Evolutionary conservation across 1,140 invertebrate genomes (phyloP), one percentile per base, ranked within the genome.

Genomic region (Bombus breviceps): DNA sequence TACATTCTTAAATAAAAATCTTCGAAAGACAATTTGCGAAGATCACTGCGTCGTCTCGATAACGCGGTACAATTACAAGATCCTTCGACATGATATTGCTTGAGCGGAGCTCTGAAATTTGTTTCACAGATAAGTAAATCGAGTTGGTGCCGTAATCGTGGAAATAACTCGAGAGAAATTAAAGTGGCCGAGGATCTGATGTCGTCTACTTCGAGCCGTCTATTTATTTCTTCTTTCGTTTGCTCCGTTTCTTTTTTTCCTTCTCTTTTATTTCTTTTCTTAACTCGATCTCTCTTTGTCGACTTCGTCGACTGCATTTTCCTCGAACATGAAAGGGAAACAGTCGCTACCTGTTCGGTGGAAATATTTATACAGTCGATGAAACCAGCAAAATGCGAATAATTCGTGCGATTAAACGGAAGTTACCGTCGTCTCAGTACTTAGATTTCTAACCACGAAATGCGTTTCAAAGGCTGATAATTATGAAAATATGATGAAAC

Each of bases 81-180:
- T 79, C 37, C 32, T 28, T 8, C 6, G 22, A 28, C n/a, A 37
- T 25, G 47, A 25, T 32, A 47, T 79, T 37, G 18, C 10, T 15
- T 12, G 2, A 15, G 1, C 32, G 41, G 1, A 18, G 32, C 4
- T 1, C 9, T 66, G 32, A 66, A 78, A 66, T 66, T 18, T n/a
- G 39, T 64, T 68, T 79, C 64, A 68, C 32, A 37, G 68, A 79
- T 37, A 68, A 37, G 77, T 8, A 79, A 79, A 79, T 47, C 25
- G 64, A 79, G 64, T 68, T 53, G 9, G 62, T 13, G 64, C 32
- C 41, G 34, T 79, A 41, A 68, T 79, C 77, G 34, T 79, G 64
- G 64, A 79, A 79, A 68, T 79, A 68, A 68, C 77, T 79, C 77
- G 77, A 34, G 64, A 79, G 77, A 79, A 47, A 79, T 79, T 68